Evolutionary conservation across 2,888 invertebrate genomes (phyloP), one percentile per base, ranked within the genome.

Genomic region (Trilocha varians): DNA sequence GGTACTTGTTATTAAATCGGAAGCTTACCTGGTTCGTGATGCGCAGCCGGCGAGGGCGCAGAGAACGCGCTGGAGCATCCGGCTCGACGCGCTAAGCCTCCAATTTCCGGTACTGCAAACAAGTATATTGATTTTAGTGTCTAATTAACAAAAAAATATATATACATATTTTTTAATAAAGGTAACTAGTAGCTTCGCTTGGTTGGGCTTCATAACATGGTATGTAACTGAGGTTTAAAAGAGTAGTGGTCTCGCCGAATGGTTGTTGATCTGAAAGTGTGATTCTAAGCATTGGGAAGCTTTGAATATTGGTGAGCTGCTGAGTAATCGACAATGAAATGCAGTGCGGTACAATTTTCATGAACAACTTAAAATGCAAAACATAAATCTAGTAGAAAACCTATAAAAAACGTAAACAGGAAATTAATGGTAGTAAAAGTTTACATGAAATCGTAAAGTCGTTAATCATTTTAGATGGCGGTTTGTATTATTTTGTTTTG

Each of bases 41-140:
- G 80, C 2, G 84, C 71, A 15, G 84, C 69, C 1, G 87, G 84
- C 5, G 88, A 77, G 1, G 89, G 88, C 15, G 90, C 89, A 13
- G 88, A 87, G 75, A 90, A 90, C 14, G 90, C 89, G 59, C 89
- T 89, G 61, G 88, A 82, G 59, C 89, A 88, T 13, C 88, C 88
- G n/a, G 87, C 79, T 1, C 88, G 86, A 3, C 88, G 86, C 6
- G 77, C 68, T 8, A 87, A 62, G 1, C 85, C 80, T 33, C 87
- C 85, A 45, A 85, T 48, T 47, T 84, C 86, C 15, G 83, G 68
- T 41, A 79, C 83, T 79, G 59, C 36, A 40, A 36, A 36, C 13
- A 38, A 38, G 13, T 25, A 25, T 9, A 25, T 25, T 16, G 34
- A 3, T 14, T 36, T 25, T 25, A 25, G 11, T n/a, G n/a, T n/a